Evolutionary conservation across 1,140 invertebrate genomes (phyloP).

Genomic region (Coptotermes formosanus): DNA sequence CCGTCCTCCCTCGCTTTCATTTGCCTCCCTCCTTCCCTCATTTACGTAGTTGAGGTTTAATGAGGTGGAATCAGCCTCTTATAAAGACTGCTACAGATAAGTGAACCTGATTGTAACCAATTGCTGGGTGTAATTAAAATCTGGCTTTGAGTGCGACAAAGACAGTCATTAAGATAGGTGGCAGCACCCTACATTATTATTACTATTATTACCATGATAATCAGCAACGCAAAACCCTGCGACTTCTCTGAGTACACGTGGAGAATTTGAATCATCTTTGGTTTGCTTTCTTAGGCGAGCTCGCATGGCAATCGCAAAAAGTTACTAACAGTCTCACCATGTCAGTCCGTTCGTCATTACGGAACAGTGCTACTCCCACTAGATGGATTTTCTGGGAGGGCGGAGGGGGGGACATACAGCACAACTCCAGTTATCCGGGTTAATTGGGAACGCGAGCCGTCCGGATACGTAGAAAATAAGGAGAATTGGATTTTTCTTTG

Average conservation of each 20-base stretch:
- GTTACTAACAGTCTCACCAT: no score
- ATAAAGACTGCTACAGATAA: constrained; percentile 17
- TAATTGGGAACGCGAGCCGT: no score
- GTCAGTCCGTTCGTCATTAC: no score
- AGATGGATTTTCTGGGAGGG: no score
- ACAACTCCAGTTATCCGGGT: no score
- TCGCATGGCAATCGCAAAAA: no score
- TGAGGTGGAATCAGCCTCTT: constrained; percentile 21
- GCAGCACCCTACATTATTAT: constrained; percentile 10
- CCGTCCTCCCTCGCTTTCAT: background rate
- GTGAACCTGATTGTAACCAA: constrained; percentile 29
- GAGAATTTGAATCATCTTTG: background rate
- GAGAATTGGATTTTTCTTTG: no score
- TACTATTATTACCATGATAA: background rate
- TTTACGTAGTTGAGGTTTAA: constrained; percentile 26
- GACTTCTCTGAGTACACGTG: background rate
- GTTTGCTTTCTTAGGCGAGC: no score
- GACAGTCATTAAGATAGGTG: background rate
- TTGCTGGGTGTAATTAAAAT: constrained; percentile 29
- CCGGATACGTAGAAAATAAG: no score
- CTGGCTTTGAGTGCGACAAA: constrained; percentile 27
- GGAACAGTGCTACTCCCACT: no score
- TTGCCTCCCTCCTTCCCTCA: background rate
- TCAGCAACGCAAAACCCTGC: background rate
- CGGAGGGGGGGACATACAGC: no score